Base-by-base conservation (phyloP, 1,140 invertebrate genomes). In the Pararge aegeria region DNA sequence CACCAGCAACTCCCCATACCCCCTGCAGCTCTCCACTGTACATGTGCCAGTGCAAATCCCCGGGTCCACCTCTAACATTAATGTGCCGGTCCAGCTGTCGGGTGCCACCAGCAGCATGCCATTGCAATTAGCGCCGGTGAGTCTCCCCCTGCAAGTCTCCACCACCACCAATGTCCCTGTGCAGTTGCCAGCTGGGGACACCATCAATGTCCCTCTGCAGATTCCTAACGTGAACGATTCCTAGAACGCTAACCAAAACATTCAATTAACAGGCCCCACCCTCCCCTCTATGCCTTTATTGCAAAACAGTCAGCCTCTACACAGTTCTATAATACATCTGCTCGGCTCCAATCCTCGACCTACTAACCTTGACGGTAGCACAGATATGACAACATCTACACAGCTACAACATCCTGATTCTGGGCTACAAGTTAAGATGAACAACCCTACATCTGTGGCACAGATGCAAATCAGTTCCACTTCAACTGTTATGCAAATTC, bases 21-120 rank as follows among this genome's bases (percentile, higher is more conserved):
- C 84, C 5, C 57, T 89, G 18, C 85, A 88, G 50, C 66, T 88
- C 24, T 88, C 87, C 21, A 89, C 87, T 44, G 85, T 89, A 16
- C 84, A 89, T 74, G 83, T 89, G 30, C 87, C 85, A 48, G 85
- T 89, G n/a, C 87, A 89, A 42, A 88, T 88, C 24, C 83, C 87
- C 20, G 84, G 82, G 13, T 86, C 87, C 27, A 82, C 76, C 19
- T 87, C 83, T 5, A 89, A 90, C 55, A 86, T 89, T 38, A 88
- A 87, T 73, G 83, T 88, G 16, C 84, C 85, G 40, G 82, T 88
- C 5, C 87, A 87, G 52, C 54, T 89, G 12, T 84, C 88, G 16
- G 80, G 75, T 1, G 59, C 80, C 7, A 73, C 74, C 12, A 87
- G 61, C 55, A 84, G 73, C 62, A 70, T 88, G 6, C 80, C 87